Base-by-base conservation (phyloP, 2,797 vertebrate species). In the Lepilemur ruficaudatus region DNA sequence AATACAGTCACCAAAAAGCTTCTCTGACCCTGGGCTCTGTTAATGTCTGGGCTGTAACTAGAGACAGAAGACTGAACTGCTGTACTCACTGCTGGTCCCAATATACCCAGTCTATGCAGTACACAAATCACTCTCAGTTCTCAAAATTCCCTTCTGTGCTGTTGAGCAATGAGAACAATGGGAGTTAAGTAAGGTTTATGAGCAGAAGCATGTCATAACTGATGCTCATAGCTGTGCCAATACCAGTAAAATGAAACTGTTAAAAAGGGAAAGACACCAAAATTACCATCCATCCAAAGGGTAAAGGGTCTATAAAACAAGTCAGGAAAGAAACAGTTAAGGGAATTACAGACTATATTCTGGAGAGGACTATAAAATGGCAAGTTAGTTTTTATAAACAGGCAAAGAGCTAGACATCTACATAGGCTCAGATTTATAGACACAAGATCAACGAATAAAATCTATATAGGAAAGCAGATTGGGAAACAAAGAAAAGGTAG, bases 221-320 rank as follows among this genome's bases (percentile, higher is more conserved):
- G 65, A 83, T 69, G 12, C 52, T 67, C 69, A 32, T 20, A 63
- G 17, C 83, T 93, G 30, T 32, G 52, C 80, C 86, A 87, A 38
- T 61, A 67, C 38, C 80, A 89, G 69, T 90, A 87, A 96, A 96
- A 78, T 41, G 38, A 97, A 95, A 67, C 86, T 22, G 11, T 61
- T 91, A 89, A 55, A 43, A 8, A 57, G 73, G 52, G 10, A 80
- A 10, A 92, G 23, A 35, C 30, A 13, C 59, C 32, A 61, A 43
- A 35, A 7, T 38, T 43, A 55, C 25, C 4, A 2, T 20, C 61
- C 23, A 70, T 69, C 23, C 43, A 32, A 65, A 4, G 13, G 61
- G 30, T 9, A 63, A 82, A 87, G 2, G 3, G 10, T 67, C 70
- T 89, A 6, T 80, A 82, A 52, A 89, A 76, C 22, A 63, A 48